A percentile compares a stretch with the other conserved stretches of the same genome.
Conservation (phyloP, 2,888 invertebrate genomes). For the Ichneumoninae sp. region DNA sequence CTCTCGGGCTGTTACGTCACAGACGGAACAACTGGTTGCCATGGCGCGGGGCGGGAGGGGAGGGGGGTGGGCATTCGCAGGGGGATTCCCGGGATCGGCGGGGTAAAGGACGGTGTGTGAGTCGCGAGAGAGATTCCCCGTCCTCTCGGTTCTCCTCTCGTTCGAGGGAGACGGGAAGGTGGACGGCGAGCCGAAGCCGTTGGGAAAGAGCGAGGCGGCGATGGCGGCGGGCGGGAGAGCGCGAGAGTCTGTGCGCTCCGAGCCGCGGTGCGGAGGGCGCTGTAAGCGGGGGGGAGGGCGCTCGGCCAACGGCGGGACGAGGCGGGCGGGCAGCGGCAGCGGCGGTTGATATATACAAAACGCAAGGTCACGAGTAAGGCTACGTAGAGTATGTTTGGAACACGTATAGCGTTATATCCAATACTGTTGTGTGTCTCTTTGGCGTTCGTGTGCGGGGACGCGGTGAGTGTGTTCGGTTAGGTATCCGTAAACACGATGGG, state of each 20-base stretch:
- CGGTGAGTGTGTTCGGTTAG: slow-evolving; percentile 27
- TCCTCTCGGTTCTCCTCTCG: slow-evolving; percentile 38
- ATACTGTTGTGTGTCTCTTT: slow-evolving; percentile 48
- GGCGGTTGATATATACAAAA: slow-evolving; percentile 78
- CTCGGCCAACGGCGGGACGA: slow-evolving; percentile 8
- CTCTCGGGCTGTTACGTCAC: slow-evolving; percentile 75
- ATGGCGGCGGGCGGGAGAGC: too few species aligned
- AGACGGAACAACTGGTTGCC: slow-evolving; percentile 86
- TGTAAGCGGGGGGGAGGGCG: slow-evolving; percentile 1
- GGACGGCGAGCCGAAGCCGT: neutral
- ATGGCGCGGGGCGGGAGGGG: slow-evolving; percentile 42
- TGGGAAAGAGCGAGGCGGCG: neutral
- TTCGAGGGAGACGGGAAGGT: slow-evolving; percentile 15
- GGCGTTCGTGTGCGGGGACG: slow-evolving; percentile 40
- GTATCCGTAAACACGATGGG: slow-evolving; percentile 82
- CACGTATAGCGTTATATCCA: slow-evolving; percentile 72
- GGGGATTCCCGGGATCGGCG: slow-evolving; percentile 75
- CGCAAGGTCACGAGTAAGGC: slow-evolving; percentile 82
- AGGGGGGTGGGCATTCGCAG: slow-evolving; percentile 81
- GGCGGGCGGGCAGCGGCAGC: slow-evolving; percentile 66
- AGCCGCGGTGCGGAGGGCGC: neutral
- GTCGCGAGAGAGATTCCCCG: slow-evolving; percentile 56
- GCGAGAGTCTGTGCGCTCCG: slow-evolving; percentile 26
- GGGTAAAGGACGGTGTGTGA: slow-evolving; percentile 1
- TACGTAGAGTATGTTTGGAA: slow-evolving; percentile 75